These are phyloP conservation scores for Spea multiplicata DNA, from an alignment of 2,113 vertebrate species.

Conservation along the genomic window DNA sequence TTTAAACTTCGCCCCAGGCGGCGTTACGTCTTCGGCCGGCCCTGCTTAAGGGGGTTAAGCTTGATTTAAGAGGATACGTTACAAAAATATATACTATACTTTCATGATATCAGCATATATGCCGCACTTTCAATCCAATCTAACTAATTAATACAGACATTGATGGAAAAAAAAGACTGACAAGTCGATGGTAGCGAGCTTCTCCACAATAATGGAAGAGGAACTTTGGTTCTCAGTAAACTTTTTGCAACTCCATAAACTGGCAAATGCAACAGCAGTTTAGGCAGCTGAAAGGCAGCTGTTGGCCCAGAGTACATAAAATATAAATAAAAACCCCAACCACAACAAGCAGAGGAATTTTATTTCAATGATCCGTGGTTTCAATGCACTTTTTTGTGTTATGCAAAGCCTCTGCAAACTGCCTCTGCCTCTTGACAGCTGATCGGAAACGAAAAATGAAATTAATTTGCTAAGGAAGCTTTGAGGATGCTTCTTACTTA, in stretches of 20 bases:
- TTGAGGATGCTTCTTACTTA: conserved; percentile 18
- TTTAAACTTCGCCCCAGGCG: no score
- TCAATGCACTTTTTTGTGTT: background rate
- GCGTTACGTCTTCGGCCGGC: no score
- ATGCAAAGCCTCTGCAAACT: conserved; percentile 21
- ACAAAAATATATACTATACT: no score
- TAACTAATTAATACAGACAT: no score
- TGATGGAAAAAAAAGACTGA: no score
- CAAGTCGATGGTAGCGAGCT: background rate
- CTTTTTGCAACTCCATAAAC: background rate
- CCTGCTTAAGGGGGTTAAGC: no score
- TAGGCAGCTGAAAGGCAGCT: conserved; percentile 33
- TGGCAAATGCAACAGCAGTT: background rate
- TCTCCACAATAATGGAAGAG: background rate
- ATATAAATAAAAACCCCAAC: conserved; percentile 18
- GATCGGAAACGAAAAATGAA: conserved; percentile 32
- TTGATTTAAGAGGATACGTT: no score
- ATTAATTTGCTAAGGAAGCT: conserved; percentile 39
- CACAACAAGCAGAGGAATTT: conserved; percentile 9
- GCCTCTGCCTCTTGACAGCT: conserved; percentile 13
- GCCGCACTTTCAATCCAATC: no score
- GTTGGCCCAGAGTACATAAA: conserved; percentile 1
- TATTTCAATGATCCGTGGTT: conserved; percentile 11
- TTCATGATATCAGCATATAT: no score
- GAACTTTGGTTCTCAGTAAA: background rate